phyloP scores from a whole-genome alignment of 2,113 vertebrate genomes.

The Tachysurus fulvidraco region DNA sequence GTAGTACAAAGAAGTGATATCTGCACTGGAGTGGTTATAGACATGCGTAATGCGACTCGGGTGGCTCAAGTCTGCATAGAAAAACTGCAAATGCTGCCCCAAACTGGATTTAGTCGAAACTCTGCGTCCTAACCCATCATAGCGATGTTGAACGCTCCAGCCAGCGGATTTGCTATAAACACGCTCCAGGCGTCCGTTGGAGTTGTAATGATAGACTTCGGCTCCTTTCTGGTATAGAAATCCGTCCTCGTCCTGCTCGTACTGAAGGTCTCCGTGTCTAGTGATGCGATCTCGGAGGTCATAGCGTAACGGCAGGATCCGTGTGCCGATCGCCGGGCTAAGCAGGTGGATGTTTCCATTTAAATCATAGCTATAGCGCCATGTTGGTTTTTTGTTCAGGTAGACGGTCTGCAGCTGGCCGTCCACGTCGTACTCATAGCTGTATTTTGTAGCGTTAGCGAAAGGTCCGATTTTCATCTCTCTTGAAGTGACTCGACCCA shows the following conservation, averaged over 20 bases:
- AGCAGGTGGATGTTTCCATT: conserved; percentile 95
- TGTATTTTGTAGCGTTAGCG: conserved; percentile 96
- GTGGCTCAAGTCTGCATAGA: conserved; percentile 93
- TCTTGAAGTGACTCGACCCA: conserved; percentile 88
- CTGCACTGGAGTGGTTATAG: conserved; percentile 96
- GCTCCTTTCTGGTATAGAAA: conserved; percentile 92
- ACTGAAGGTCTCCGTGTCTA: conserved; percentile 94
- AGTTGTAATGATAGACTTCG: conserved; percentile 96
- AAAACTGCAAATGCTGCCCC: conserved; percentile 94
- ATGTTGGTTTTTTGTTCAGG: conserved; percentile 93
- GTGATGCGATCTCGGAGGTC: conserved; percentile 95
- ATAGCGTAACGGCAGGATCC: conserved; percentile 88
- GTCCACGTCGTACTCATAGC: conserved; percentile 93
- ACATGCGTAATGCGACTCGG: conserved; percentile 93
- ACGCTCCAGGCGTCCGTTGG: conserved; percentile 90
- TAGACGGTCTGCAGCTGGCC: conserved; percentile 95
- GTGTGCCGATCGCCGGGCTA: conserved; percentile 87
- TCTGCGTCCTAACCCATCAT: conserved; percentile 90
- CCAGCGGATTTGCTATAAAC: conserved; percentile 95
- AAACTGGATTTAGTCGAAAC: conserved; percentile 91
- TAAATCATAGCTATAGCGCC: conserved; percentile 97
- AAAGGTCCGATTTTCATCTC: conserved; percentile 98
- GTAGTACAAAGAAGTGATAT: conserved; percentile 97
- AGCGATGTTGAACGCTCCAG: conserved; percentile 93
- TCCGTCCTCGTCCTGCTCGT: conserved; percentile 92